Base-by-base conservation (phyloP, 2,888 invertebrate species). In the Cabera pusaria region DNA sequence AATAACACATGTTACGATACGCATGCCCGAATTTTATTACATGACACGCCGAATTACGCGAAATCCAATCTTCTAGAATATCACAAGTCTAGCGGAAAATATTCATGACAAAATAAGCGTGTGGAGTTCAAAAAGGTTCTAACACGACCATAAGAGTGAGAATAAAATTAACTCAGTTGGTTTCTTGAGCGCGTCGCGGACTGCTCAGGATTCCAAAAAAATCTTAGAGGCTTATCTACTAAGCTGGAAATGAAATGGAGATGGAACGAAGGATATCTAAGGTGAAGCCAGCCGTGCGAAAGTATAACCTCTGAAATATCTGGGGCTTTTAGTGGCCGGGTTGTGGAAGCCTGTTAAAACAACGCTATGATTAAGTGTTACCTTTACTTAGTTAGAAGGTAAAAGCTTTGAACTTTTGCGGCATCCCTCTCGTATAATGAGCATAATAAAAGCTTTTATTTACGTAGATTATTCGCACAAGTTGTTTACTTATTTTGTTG, bases 301-400 rank as follows among this genome's bases (percentile, higher is more conserved):
- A 58, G 56, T 64, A 67, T 72, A 72, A 72, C 69, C 69, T 72
- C 70, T 73, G 72, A 78, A 77, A 78, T 78, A 80, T 78, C 68
- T 68, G 63, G 54, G 64, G 65, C 62, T 64, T 54, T 46, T 33
- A 40, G 38, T 11, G 32, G 25, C 21, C 18, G 37, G 40, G 39
- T 29, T 44, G 25, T 20, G 24, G 19, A 28, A 24, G 25, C 25
- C 28, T 35, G 40, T 37, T 43, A 34, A 39, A 40, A 32, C 32
- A 22, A 9, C 20, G n/a, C 5, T 18, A 34, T 36, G 19, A 45
- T 20, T 25, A 23, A 36, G 22, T 18, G 27, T 28, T 28, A 28
- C 6, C 23, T 29, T 18, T 35, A 22, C 21, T 22, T 5, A n/a
- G 8, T n/a, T n/a, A n/a, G n/a, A n/a, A n/a, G n/a, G n/a, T n/a